phyloP scores from a whole-genome alignment of 1,140 invertebrate genomes.

The Penaeus indicus region DNA sequence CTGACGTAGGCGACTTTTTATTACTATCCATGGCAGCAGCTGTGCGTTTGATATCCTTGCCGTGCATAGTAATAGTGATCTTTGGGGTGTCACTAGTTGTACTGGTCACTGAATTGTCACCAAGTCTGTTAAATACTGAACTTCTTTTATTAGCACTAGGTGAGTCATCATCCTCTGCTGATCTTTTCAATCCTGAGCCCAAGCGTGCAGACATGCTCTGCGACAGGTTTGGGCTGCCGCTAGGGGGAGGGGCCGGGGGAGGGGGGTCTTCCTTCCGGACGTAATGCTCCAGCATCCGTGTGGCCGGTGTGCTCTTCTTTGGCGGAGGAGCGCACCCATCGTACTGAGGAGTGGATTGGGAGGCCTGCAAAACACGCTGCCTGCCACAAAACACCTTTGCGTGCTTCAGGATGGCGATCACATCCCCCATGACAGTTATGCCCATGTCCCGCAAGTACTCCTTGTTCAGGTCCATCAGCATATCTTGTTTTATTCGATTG shows the following conservation, averaged over 20 bases:
- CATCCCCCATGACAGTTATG: conserved; percentile 84
- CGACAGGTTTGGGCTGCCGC: conserved; percentile 34
- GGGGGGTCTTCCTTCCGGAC: conserved; percentile 62
- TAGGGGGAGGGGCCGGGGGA: conserved; percentile 64
- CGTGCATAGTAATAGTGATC: conserved; percentile 67
- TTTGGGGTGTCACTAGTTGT: conserved; percentile 64
- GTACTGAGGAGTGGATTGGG: conserved; percentile 6
- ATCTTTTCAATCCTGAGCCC: conserved; percentile 39
- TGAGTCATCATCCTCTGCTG: conserved; percentile 56
- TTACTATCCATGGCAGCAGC: conserved; percentile 16
- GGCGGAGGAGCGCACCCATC: conserved; percentile 7
- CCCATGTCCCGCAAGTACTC: conserved; percentile 88
- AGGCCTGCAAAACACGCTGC: conserved; percentile 43
- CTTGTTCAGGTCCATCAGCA: conserved; percentile 85
- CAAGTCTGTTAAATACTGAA: conserved; percentile 70
- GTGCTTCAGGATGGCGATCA: conserved; percentile 87
- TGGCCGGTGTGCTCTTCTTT: conserved; percentile 64
- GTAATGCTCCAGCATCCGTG: conserved; percentile 66
- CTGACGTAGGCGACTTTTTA: conserved; percentile 42
- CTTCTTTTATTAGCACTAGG: conserved; percentile 64
- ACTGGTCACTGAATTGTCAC: conserved; percentile 66
- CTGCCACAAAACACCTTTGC: conserved; percentile 76
- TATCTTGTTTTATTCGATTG: conserved; percentile 84
- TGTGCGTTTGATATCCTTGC: conserved; percentile 59
- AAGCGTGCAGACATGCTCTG: conserved; percentile 49